Evolutionary conservation across 1,140 invertebrate genomes (phyloP).

Genomic region (Hyphantria cunea): DNA sequence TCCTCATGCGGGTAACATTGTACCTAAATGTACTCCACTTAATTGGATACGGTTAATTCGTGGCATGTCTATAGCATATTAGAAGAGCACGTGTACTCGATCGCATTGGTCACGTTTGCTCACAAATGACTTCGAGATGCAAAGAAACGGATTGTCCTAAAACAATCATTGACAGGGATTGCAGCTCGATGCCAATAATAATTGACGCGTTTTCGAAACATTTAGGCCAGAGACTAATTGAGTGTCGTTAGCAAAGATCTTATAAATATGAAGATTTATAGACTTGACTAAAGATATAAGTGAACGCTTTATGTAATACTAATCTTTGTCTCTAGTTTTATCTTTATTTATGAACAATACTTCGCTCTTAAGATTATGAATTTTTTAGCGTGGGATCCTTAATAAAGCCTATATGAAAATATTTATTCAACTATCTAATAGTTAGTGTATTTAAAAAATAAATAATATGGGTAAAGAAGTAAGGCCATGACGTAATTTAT

Average conservation of each 20-base stretch:
- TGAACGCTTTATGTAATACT: too few relatives aligned
- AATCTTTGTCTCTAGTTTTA: too few relatives aligned
- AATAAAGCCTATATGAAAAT: too few relatives aligned
- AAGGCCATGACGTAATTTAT: too few relatives aligned
- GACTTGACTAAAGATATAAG: too few relatives aligned
- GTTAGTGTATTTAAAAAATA: too few relatives aligned
- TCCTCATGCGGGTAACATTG: conserved; percentile 36
- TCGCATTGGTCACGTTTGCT: conserved; percentile 20
- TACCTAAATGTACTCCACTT: conserved; percentile 18
- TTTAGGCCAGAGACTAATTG: conserved; percentile 19
- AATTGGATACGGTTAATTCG: conserved; percentile 16
- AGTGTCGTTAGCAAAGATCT: background rate
- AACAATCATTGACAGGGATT: conserved; percentile 2
- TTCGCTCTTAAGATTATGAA: too few relatives aligned
- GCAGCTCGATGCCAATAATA: conserved; percentile 2
- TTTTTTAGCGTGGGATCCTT: too few relatives aligned
- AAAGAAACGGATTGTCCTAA: conserved; percentile 22
- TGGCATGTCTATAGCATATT: conserved; percentile 8
- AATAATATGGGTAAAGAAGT: too few relatives aligned
- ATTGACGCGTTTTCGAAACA: conserved; percentile 10
- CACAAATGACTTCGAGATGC: conserved; percentile 4
- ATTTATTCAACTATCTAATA: too few relatives aligned
- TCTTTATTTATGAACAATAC: too few relatives aligned
- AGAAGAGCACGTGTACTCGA: conserved; percentile 7
- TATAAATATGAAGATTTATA: too few relatives aligned